Evolutionary conservation across 1,140 invertebrate species (phyloP).

Genomic region (Stegodyphus mimosarum): DNA sequence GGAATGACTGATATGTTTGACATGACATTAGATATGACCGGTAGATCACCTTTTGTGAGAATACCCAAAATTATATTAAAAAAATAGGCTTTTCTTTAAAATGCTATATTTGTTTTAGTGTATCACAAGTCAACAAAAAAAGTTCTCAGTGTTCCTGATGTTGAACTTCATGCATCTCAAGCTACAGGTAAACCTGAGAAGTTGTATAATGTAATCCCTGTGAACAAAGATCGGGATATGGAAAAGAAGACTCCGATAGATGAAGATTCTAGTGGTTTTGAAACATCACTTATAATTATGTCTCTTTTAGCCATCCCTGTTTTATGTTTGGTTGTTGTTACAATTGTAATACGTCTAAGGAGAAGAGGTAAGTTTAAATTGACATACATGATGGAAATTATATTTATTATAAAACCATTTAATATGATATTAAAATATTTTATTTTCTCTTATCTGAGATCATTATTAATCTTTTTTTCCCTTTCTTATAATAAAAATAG

Average conservation of each 20-base stretch:
- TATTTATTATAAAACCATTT: no score
- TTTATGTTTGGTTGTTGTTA: conserved; percentile 56
- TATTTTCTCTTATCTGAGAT: no score
- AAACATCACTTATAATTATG: conserved; percentile 61
- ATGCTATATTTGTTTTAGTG: conserved; percentile 4
- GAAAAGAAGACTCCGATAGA: neutral
- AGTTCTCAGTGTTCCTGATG: conserved; percentile 29
- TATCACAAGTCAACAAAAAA: conserved; percentile 56
- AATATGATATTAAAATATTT: no score
- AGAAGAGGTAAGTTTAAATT: conserved; percentile 49
- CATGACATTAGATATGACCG: no score
- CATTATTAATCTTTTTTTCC: no score
- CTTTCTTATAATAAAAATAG: no score
- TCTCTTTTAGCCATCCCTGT: conserved; percentile 61
- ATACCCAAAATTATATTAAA: no score
- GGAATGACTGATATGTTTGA: no score
- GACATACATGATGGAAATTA: no score
- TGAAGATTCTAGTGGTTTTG: conserved; percentile 35
- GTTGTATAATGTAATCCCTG: neutral
- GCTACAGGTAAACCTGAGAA: neutral
- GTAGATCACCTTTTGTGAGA: no score
- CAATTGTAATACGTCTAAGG: conserved; percentile 54
- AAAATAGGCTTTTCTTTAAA: no score
- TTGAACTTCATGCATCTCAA: neutral
- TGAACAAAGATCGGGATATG: neutral